Base-by-base conservation (phyloP, 2,888 invertebrate genomes). In the Latrodectus hesperus region DNA sequence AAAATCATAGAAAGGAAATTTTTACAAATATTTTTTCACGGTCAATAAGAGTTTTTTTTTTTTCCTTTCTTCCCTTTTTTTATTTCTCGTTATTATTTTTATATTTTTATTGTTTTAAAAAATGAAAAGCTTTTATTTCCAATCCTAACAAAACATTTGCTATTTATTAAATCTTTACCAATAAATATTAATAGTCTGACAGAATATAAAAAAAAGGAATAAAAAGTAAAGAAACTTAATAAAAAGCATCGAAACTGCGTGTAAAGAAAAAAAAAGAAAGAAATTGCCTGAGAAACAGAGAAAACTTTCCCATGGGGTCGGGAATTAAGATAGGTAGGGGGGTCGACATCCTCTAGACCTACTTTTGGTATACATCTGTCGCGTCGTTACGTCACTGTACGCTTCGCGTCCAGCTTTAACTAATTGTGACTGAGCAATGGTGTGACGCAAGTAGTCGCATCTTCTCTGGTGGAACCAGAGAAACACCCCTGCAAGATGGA, bases 301-400 rank as follows among this genome's bases (percentile, higher is more conserved):
- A 80, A 71, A 79, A 85, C 85, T 76, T 87, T 87, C 86, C 76
- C 86, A 87, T 81, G 77, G 86, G 81, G 80, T 71, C 55, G 75
- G 75, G 81, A 76, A 82, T 53, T 60, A 75, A 70, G 70, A 75
- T 75, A 74, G 75, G 51, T 60, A 38, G 51, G 70, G 80, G 86
- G 81, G 81, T 86, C 86, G 85, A 85, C 75, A 87, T 87, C 86
- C 86, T 82, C 81, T 81, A 87, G 81, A 87, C 86, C 86, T 87
- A 87, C 86, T 81, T 87, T 72, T n/a, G 51, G 64, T 26, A 53
- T 76, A 81, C 86, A 87, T 87, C 86, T 87, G 86, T 81, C 86
- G 86, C 81, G 72, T 14, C 81, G 51, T 85, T 85, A 74, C 85
- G 85, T 85, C 79, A 85, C 70, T 75, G 70, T 75, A 78, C 84